Evolutionary conservation across 2,888 invertebrate species (phyloP).

Genomic region (Nephrotoma appendiculata): DNA sequence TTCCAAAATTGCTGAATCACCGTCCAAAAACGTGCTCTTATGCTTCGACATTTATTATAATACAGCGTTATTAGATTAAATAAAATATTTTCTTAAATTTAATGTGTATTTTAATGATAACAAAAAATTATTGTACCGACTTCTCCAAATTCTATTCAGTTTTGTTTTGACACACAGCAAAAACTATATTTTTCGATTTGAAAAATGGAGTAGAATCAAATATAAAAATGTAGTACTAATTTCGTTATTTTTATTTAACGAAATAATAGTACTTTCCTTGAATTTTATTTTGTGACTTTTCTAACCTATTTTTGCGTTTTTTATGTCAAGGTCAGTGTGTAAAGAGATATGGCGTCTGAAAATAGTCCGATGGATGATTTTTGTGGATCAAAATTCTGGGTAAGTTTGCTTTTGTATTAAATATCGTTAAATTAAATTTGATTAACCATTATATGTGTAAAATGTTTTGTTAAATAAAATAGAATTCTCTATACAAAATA

Average conservation of each 20-base stretch:
- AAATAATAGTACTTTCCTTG: background rate
- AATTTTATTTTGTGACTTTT: background rate
- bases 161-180: background rate
- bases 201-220: background rate
- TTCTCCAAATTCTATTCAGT: background rate
- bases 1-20: conserved; percentile 44
- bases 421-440: background rate
- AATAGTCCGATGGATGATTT: conserved; percentile 45
- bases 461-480: background rate
- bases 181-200: background rate
- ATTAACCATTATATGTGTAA: background rate
- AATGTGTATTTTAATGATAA: background rate
- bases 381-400: conserved; percentile 71
- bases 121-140: background rate
- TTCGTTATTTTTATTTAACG: background rate
- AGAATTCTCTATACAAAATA: no score
- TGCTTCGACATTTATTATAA: conserved; percentile 32
- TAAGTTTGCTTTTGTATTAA: conserved; percentile 33
- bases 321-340: background rate
- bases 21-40: conserved; percentile 38
- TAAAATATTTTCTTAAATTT: background rate
- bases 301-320: background rate
- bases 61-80: background rate
- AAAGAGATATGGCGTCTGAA: background rate
- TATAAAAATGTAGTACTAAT: background rate